phyloP scores from a whole-genome alignment of 2,113 vertebrate species.

The Microtus richardsoni region DNA sequence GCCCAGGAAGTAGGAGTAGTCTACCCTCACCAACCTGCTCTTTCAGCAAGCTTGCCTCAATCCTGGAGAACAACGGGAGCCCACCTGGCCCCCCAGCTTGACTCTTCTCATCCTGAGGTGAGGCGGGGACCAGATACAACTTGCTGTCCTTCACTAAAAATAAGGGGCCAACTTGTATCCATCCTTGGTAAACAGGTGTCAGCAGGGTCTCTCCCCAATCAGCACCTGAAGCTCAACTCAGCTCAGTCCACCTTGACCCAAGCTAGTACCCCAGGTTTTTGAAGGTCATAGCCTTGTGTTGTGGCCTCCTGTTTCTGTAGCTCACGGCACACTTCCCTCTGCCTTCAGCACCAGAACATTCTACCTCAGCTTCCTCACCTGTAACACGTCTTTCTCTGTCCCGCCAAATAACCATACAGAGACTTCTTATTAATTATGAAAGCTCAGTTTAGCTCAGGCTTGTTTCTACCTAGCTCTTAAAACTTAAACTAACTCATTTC shows the following conservation, averaged over 20 bases:
- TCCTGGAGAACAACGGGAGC: too few species aligned
- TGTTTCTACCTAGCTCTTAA: not conserved
- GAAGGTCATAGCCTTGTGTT: not conserved
- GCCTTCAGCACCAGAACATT: not conserved
- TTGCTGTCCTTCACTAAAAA: not conserved
- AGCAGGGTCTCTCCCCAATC: not conserved
- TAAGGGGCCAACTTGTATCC: not conserved
- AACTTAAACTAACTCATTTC: not conserved
- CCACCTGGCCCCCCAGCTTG: accelerated
- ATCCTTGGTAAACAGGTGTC: not conserved
- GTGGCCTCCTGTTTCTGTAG: too few species aligned
- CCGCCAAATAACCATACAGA: not conserved
- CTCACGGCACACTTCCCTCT: not conserved
- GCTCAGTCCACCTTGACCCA: not conserved
- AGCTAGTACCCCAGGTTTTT: not conserved
- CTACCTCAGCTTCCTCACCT: not conserved
- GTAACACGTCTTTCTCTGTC: not conserved
- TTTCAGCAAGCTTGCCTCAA: not conserved
- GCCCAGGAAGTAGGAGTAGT: not conserved
- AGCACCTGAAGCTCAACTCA: not conserved
- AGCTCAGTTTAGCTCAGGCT: not conserved
- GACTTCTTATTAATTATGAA: not conserved
- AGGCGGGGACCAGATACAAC: accelerated
- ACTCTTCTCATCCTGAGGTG: too few species aligned
- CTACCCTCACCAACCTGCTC: not conserved